Evolutionary conservation across 2,113 vertebrate genomes (phyloP).

Genomic region (Mustela nigripes): DNA sequence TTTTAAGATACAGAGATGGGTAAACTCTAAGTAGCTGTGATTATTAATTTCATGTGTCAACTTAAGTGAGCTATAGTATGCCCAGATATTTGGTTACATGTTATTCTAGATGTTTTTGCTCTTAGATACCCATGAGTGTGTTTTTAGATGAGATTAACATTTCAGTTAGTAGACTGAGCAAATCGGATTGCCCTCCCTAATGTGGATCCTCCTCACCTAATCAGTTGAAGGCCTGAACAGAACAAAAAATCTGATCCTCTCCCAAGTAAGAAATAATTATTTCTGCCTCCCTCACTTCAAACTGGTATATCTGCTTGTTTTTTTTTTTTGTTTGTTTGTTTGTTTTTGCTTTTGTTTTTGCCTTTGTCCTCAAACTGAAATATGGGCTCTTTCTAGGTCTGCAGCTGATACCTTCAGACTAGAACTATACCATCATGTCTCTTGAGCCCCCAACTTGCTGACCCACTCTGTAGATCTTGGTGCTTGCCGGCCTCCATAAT

Average conservation of each 20-base stretch:
- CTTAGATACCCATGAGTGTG: not conserved
- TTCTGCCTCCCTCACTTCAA: not conserved
- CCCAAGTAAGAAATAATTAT: not conserved
- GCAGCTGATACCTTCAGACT: not conserved
- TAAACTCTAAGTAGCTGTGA: not conserved
- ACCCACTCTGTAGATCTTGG: not conserved
- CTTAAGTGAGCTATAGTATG: not conserved
- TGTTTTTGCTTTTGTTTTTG: not conserved
- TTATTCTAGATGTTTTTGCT: not conserved
- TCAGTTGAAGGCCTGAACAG: not conserved
- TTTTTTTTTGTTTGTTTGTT: not conserved
- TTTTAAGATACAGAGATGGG: not conserved
- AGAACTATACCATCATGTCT: not conserved
- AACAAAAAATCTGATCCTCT: not conserved
- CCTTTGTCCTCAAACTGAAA: not conserved
- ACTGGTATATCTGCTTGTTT: not conserved
- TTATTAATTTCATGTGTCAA: not conserved
- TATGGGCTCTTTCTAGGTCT: not conserved
- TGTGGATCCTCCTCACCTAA: not conserved
- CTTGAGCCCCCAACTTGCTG: not conserved
- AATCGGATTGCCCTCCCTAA: not conserved
- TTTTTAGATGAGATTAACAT: not conserved
- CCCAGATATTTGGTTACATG: not conserved
- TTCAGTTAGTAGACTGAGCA: not conserved
- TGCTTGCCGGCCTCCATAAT: not conserved